Base-by-base conservation (phyloP, 2,797 vertebrate genomes). In the Urophycis tenuis region DNA sequence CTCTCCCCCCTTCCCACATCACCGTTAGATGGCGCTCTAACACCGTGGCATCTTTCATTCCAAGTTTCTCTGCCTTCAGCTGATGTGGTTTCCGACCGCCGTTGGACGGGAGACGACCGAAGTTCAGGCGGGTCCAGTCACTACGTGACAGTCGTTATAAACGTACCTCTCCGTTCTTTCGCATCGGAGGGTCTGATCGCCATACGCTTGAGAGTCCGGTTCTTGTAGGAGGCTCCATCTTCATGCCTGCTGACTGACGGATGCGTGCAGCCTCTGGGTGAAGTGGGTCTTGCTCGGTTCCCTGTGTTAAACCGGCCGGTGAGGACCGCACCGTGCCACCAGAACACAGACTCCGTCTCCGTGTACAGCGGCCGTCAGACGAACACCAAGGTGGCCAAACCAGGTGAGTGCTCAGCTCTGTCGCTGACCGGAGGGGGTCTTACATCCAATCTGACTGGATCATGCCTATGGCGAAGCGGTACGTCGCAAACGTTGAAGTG, bases 21-120 rank as follows among this genome's bases (percentile, higher is more conserved):
- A 69, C 82, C 91, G 77, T 85, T 87, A 85, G 90, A 60, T 86
- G 87, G 36, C 89, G 2, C 82, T 84, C 19, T 74, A 60, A 25
- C 30, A 60, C 74, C 8, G 70, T 15, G 14, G 36, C 79, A 70
- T 34, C 14, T 0, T 0, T 71, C 15, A 22, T 12, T 35, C 12
- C 34, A 30, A 79, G 70, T 84, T 69, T 2, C 41, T 74, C 5
- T 32, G 6, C 35, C 14, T 49, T 32, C 25, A 34, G 69, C 74
- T 81, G 79, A 77, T 83, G 32, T 17, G 41, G 72, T 4, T 60
- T 6, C 53, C 22, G 53, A 60, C 53, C 10, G 53, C 53, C 53
- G 53, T 60, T 25, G 53, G 53, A n/a, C 25, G 53, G 53, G 25
- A n/a, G 53, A 60, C 19, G 53, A 60, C 4, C n/a, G 22, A 60